phyloP scores from a whole-genome alignment of 1,140 invertebrate species.

The Nylanderia fulva region DNA sequence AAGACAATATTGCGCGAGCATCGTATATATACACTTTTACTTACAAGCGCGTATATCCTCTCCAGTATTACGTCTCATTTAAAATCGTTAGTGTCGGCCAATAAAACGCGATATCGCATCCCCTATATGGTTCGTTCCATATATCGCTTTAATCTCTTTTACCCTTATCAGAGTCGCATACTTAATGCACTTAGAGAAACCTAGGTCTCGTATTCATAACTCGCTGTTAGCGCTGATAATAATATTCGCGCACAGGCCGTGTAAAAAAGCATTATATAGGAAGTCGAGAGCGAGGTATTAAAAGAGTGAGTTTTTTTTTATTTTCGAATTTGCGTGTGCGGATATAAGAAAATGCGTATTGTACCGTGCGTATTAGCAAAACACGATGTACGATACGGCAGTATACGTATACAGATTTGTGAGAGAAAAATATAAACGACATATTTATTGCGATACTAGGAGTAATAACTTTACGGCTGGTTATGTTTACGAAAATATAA shows the following conservation, averaged over 20 bases:
- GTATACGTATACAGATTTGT: background rate
- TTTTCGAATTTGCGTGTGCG: slow-evolving; percentile 19
- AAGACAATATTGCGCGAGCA: slow-evolving; percentile 60
- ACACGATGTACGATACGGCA: background rate
- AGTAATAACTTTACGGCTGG: slow-evolving; percentile 6
- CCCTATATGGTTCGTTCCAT: background rate
- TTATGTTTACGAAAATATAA: slow-evolving; percentile 16
- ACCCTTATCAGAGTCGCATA: slow-evolving; percentile 71
- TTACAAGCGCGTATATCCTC: slow-evolving; percentile 31
- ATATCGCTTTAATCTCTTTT: slow-evolving; percentile 69
- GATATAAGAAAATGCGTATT: slow-evolving; percentile 43
- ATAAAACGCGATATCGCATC: slow-evolving; percentile 64
- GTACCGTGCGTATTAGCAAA: background rate
- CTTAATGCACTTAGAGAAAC: slow-evolving; percentile 75
- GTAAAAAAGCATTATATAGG: slow-evolving; percentile 66
- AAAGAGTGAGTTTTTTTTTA: slow-evolving; percentile 49
- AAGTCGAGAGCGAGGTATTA: slow-evolving; percentile 57
- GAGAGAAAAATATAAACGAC: slow-evolving; percentile 31
- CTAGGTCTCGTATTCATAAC: slow-evolving; percentile 73
- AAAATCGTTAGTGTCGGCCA: slow-evolving; percentile 69
- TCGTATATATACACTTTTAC: slow-evolving; percentile 19
- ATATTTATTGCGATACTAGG: slow-evolving; percentile 14
- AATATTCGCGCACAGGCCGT: slow-evolving; percentile 20
- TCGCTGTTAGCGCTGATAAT: slow-evolving; percentile 71
- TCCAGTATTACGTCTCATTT: slow-evolving; percentile 67